Base-by-base conservation (phyloP, 2,797 vertebrate species). In the Champsocephalus gunnari region DNA sequence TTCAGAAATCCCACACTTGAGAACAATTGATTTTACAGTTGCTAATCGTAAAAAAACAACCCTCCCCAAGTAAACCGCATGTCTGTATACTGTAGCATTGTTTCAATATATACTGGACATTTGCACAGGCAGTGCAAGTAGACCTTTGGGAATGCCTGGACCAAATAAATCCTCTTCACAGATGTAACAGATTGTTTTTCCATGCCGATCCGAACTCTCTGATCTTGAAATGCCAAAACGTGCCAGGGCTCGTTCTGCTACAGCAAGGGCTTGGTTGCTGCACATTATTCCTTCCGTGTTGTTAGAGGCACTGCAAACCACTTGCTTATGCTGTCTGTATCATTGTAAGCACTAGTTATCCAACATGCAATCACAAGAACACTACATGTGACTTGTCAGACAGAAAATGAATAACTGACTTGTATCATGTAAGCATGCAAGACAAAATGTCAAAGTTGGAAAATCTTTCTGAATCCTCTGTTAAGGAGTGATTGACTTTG, bases 401-500 rank as follows among this genome's bases (percentile, higher is more conserved):
- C 13, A 44, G 9, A 45, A 48, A 44, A n/a, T 60, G 1, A 59
- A 49, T 60, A 67, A 48, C 13, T 61, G 19, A 34, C n/a, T 38
- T 38, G 24, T 21, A 50, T 49, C 49, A 73, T 60, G 3, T 34
- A 24, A 45, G 12, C 21, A 17, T 62, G 16, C n/a, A 57, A 55
- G n/a, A 66, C 17, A 66, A 70, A 63, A 9, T 3, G 71, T 72
- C 65, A 3, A 21, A 45, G 9, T 50, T 58, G 60, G 59, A 4
- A 63, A 58, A 55, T n/a, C 34, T 58, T 57, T 63, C 3, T 41
- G 2, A 38, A 55, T 67, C 43, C 19, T 57, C 32, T 50, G 57
- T 47, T 51, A 44, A 66, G 41, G 68, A 53, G 12, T 60, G n/a
- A 64, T 17, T 61, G 44, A 66, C 71, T 32, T 1, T 71, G 80